These are phyloP conservation scores for Elephantulus edwardii DNA, from an alignment of 2,113 vertebrate genomes.

Conservation along the genomic window DNA sequence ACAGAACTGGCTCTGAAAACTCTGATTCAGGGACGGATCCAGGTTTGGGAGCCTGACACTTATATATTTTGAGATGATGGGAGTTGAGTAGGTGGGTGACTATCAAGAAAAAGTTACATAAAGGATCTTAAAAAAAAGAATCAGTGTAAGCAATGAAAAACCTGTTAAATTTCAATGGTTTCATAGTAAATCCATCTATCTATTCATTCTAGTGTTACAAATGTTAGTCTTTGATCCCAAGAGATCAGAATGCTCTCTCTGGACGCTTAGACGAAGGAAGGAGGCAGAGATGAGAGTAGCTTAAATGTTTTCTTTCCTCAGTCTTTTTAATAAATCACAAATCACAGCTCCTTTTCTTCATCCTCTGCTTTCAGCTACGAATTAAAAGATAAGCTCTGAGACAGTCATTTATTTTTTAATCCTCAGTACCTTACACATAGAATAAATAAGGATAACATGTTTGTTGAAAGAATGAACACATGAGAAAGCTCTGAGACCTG, in stretches of 20 bases:
- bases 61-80: neutral
- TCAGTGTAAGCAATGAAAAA: neutral
- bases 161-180: neutral
- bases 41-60: neutral
- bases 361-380: neutral
- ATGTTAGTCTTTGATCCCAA: neutral
- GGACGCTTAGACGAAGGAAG: neutral
- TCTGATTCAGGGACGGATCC: neutral
- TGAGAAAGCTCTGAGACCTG: neutral
- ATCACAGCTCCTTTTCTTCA: constrained; percentile 17
- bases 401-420: neutral
- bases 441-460: neutral
- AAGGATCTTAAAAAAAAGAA: neutral
- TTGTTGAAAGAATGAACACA: neutral
- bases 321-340: constrained; percentile 32
- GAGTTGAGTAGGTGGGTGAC: neutral
- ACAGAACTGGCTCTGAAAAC: neutral
- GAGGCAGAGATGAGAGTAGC: neutral
- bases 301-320: constrained; percentile 16
- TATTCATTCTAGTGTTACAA: neutral
- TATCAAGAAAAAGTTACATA: neutral
- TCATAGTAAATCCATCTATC: neutral
- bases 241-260: neutral
- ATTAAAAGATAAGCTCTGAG: neutral
- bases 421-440: neutral